These are phyloP conservation scores for Automeris io DNA, from an alignment of 2,888 invertebrate genomes.

Conservation along the genomic window DNA sequence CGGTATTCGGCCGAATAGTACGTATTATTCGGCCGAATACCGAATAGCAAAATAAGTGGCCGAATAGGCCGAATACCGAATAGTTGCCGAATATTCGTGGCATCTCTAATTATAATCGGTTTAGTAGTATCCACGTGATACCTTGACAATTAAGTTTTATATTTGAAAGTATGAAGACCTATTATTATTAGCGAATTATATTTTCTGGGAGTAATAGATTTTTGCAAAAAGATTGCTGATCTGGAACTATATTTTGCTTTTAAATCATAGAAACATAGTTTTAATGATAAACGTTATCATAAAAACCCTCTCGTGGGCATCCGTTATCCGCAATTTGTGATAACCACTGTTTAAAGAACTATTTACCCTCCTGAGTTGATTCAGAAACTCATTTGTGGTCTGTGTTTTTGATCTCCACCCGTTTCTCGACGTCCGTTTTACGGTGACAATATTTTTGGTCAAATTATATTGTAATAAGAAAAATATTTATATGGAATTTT, in stretches of 20 bases:
- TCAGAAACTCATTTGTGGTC: conserved; percentile 65
- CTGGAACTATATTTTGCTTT: not conserved
- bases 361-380: conserved; percentile 45
- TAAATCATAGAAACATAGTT: not conserved
- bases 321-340: conserved; percentile 62
- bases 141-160: too few relatives aligned
- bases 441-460: conserved; percentile 22
- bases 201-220: too few relatives aligned
- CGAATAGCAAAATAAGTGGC: too few relatives aligned
- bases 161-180: too few relatives aligned
- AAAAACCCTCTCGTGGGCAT: conserved; percentile 41
- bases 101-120: too few relatives aligned
- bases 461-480: not conserved
- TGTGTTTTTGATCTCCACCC: conserved; percentile 51
- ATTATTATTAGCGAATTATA: too few relatives aligned
- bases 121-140: too few relatives aligned
- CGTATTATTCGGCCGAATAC: too few relatives aligned
- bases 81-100: too few relatives aligned
- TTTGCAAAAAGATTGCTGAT: too few relatives aligned
- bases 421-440: conserved; percentile 33
- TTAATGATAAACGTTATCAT: conserved; percentile 21
- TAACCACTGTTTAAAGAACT: conserved; percentile 64
- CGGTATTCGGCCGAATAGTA: too few relatives aligned
- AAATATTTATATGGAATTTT: not conserved
- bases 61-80: too few relatives aligned